These are phyloP conservation scores for Sebastes vulpes DNA, from an alignment of 2,797 vertebrate species.

Conservation along the genomic window DNA sequence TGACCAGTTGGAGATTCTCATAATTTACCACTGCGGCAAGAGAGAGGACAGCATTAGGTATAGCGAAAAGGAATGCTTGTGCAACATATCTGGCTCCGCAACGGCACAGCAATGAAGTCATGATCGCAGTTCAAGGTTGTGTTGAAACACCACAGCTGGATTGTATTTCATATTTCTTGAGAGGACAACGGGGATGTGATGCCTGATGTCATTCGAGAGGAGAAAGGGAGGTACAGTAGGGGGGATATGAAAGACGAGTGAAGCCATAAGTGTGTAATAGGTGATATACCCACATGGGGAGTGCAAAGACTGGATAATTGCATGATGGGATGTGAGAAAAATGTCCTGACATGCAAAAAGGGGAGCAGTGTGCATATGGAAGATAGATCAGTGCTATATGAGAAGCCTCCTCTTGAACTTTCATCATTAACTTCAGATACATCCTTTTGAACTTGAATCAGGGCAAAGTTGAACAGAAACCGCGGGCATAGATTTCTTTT, in stretches of 20 bases:
- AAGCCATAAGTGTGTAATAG: conserved; percentile 5
- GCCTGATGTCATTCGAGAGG: conserved; percentile 34
- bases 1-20: conserved; percentile 10
- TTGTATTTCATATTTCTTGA: conserved; percentile 40
- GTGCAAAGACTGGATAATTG: conserved; percentile 22
- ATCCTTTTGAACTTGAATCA: conserved; percentile 32
- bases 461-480: conserved; percentile 3
- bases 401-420: conserved; percentile 29
- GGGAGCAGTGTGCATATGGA: conserved; percentile 19
- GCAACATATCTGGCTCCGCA: conserved; percentile 34
- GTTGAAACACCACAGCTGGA: conserved; percentile 58
- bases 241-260: background rate
- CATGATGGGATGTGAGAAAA: conserved; percentile 39
- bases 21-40: background rate
- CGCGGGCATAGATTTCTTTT: conserved; percentile 7
- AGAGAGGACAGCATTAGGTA: background rate
- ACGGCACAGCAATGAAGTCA: conserved; percentile 24
- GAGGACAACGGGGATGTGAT: conserved; percentile 23
- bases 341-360: conserved; percentile 9
- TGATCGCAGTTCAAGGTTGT: conserved; percentile 46
- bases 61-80: conserved; percentile 23
- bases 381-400: conserved; percentile 34
- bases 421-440: conserved; percentile 25
- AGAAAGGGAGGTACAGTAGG: conserved; percentile 9
- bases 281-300: conserved; percentile 6